Base-by-base conservation (phyloP, 1,140 invertebrate genomes). In the Whitmania pigra region DNA sequence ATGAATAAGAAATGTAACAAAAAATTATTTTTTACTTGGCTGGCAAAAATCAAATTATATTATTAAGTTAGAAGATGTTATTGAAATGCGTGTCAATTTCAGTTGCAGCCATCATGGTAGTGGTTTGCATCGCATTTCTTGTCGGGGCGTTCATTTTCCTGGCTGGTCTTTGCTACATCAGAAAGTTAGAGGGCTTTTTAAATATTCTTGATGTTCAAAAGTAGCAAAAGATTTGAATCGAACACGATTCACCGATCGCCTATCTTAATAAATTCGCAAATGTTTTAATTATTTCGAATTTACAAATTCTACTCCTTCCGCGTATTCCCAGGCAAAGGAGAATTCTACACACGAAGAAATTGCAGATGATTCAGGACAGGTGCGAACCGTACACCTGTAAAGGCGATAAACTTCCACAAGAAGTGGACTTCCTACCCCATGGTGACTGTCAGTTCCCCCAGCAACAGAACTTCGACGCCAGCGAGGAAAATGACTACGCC, bases 101-200 rank as follows among this genome's bases (percentile, higher is more conserved):
- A 63, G 57, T 63, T 25, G 57, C 57, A 63, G 57, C 57, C 11
- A 63, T 63, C 29, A 63, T 31, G 57, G 57, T 63, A 15, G 57
- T 63, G 57, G 57, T 63, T 25, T 25, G 57, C 57, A 63, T 63
- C 15, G 57, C 57, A 20, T 63, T 22, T 15, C 29, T 63, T 22
- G 57, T 63, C 15, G 57, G 57, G 57, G 57, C 57, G 11, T 63
- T 63, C 57, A 63, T 63, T 15, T 63, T 63, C 57, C 20, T 63
- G 57, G 57, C 57, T 20, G 57, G 57, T 31, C 57, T 63, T 11
- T 63, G 57, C 57, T 63, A 63, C 57, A 63, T 63, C 57, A 63
- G 57, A 63, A 63, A 63, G 57, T 63, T 22, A 63, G 57, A 6
- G 9, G 11, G 18, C 31, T 63, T n/a, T 4, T 63, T 63, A 63